Base-by-base conservation (phyloP, 2,113 vertebrate species). In the Heterotilapia buettikoferi region DNA sequence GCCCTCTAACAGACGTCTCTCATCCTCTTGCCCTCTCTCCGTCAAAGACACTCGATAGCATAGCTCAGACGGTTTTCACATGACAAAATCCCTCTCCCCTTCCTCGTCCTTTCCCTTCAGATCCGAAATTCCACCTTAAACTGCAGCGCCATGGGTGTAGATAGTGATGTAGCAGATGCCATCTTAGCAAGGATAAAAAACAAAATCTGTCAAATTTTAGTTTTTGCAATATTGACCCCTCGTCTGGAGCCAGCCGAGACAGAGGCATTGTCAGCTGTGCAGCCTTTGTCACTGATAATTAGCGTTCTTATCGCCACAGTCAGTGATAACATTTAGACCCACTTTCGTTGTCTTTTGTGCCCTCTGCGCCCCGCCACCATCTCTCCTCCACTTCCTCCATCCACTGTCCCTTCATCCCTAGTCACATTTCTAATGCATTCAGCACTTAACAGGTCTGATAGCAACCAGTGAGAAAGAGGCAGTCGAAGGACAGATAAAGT, bases 401-500 rank as follows among this genome's bases (percentile, higher is more conserved):
- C 88, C 84, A 5, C 88, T 66, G 79, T 91, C 84, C 87, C 87
- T 83, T 86, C 88, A 87, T 90, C 89, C 87, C 21, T 29, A 12
- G 91, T 94, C 92, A 71, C 90, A 92, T 90, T 90, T 90, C 93
- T 85, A 93, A 95, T 92, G 90, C 93, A 92, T 95, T 93, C 89
- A 85, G 66, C 89, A 83, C 91, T 92, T 92, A 94, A 93, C 91
- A 89, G 89, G 86, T 90, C 89, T 89, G 95, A 96, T 95, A 95
- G 90, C 88, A 86, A 90, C 84, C 86, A 13, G 94, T 45, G 82
- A 89, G 89, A 79, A 89, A 84, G 90, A 90, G 90, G 88, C 90
- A 84, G 88, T 84, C 66, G 89, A 92, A 92, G 92, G 90, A 89
- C 92, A 90, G 95, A 95, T 95, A 94, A 92, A 95, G 92, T 90